Evolutionary conservation across 2,888 invertebrate genomes (phyloP), one percentile per base, ranked within the genome.

Genomic region (Tetragnatha montana): DNA sequence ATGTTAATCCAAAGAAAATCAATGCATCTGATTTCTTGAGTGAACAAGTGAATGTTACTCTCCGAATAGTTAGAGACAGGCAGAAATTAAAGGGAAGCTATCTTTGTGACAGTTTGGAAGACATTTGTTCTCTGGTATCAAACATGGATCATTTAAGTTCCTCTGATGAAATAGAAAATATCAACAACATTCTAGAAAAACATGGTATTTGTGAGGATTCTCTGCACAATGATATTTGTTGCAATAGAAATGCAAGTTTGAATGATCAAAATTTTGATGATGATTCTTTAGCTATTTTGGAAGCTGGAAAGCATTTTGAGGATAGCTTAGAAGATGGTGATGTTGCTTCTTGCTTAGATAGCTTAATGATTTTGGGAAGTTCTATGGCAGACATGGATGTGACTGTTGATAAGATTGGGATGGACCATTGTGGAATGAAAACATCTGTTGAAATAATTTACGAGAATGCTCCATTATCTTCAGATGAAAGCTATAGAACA

Each of bases 301-400:
- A 89, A n/a, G 21, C n/a, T 86, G 89, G 85, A 81, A 89, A 85
- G 60, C 75, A 85, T n/a, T 89, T 89, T 71, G 85, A 85, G 70
- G 89, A 89, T 12, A 89, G 89, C 60, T 76, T 89, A 21, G 89
- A 89, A 35, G 89, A 89, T 51, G 50, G 74, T 17, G 80, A 81
- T 35, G 50, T 81, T 21, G 14, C 70, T 14, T 49, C 70, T 12
- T 47, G 49, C 14, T 14, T 81, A 12, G 81, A 81, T 12, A 81
- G 69, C n/a, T 17, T 81, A n/a, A 70, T 81, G 7, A 47, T 81
- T 49, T 74, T 74, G 8, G 73, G 60, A 82, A 82, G 47, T 22
- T 60, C 73, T n/a, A 69, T 74, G 14, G 75, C 35, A 35, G 76
- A 76, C 49, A 68, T 51, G 69, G 81, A 82, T 17, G 49, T 78